Evolutionary conservation across 2,113 vertebrate genomes (phyloP).

Genomic region (Cheirogaleus medius): DNA sequence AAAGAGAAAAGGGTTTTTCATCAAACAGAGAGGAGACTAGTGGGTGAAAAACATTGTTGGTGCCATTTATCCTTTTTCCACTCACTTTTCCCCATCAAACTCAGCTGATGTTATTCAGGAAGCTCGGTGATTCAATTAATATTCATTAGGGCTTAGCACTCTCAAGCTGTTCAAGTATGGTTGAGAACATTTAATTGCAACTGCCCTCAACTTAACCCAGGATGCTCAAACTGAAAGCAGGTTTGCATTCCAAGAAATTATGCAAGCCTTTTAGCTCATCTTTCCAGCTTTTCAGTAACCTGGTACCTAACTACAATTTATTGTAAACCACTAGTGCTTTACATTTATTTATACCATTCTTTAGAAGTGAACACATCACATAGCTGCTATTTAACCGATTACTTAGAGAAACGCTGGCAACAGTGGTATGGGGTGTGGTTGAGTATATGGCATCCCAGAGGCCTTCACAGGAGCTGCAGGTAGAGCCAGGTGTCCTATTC

Average conservation of each 20-base stretch:
- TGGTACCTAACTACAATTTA: neutral
- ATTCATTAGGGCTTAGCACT: slow-evolving; percentile 19
- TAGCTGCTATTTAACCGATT: neutral
- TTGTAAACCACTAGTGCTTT: neutral
- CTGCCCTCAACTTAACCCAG: neutral
- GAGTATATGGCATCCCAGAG: neutral
- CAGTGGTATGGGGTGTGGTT: neutral
- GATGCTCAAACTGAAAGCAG: neutral
- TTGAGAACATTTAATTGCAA: neutral
- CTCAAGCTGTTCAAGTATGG: neutral
- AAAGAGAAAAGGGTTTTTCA: neutral
- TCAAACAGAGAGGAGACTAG: neutral
- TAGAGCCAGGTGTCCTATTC: neutral
- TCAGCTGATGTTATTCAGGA: slow-evolving; percentile 15
- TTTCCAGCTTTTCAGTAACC: neutral
- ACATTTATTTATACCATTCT: slow-evolving; percentile 1
- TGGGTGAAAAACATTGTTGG: neutral
- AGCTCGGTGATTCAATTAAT: neutral
- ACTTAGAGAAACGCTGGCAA: neutral
- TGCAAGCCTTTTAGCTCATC: neutral
- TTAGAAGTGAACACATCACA: neutral
- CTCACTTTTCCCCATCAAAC: slow-evolving; percentile 22
- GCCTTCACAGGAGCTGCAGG: neutral
- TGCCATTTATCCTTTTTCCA: neutral
- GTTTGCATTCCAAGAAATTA: neutral